These are phyloP conservation scores for Ptilorrhoa leucosticta DNA, from an alignment of 2,113 vertebrate genomes.

Conservation along the genomic window DNA sequence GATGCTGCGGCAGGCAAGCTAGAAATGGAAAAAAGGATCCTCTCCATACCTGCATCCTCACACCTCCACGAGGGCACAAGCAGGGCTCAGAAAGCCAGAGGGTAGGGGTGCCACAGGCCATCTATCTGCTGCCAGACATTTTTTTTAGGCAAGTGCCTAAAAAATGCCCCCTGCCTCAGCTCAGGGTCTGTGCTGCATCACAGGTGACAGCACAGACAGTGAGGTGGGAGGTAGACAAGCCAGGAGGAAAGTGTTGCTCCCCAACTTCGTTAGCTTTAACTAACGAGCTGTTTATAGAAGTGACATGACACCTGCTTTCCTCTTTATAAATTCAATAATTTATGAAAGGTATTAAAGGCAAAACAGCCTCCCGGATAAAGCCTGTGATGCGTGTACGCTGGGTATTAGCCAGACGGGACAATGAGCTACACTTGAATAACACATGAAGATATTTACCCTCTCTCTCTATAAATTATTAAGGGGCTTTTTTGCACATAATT, in stretches of 20 bases:
- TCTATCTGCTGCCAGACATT: background rate
- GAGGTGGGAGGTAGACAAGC: background rate
- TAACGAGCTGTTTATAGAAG: slow-evolving; percentile 71
- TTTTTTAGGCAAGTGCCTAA: background rate
- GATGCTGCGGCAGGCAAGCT: background rate
- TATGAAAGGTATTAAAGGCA: slow-evolving; percentile 71
- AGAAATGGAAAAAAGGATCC: background rate
- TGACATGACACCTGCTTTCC: slow-evolving; percentile 67
- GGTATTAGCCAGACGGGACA: slow-evolving; percentile 67
- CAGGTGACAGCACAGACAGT: background rate
- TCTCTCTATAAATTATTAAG: slow-evolving; percentile 72
- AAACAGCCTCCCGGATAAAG: slow-evolving; percentile 39
- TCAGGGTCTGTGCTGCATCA: fast-evolving
- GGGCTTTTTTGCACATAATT: slow-evolving; percentile 67
- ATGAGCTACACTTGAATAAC: slow-evolving; percentile 63
- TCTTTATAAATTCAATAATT: slow-evolving; percentile 74
- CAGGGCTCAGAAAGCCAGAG: background rate
- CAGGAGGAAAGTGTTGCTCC: background rate
- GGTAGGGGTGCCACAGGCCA: background rate
- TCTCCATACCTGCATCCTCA: background rate
- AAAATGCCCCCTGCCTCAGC: background rate
- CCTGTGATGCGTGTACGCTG: slow-evolving; percentile 50
- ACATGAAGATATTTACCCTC: slow-evolving; percentile 65
- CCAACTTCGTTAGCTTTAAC: slow-evolving; percentile 62
- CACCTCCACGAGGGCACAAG: background rate